Base-by-base conservation (phyloP, 2,113 vertebrate genomes). In the Progne subis region DNA sequence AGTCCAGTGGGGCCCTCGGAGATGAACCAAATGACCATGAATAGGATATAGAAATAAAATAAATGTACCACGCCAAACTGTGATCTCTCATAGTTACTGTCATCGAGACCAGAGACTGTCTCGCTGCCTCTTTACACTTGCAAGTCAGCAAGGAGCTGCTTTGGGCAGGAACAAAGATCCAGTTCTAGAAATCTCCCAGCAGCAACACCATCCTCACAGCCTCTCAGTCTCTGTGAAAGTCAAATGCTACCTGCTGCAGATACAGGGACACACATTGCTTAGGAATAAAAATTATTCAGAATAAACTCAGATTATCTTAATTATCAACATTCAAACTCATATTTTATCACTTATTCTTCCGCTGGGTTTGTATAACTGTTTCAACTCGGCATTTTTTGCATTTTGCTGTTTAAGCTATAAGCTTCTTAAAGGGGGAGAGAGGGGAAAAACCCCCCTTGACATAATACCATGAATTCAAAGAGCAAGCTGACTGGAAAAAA, bases 401-500 rank as follows among this genome's bases (percentile, higher is more conserved):
- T 94, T 94, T 92, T 76, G 52, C 83, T 86, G 63, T 89, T 96
- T 80, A 92, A 95, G 69, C 31, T 91, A 67, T 96, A 88, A 96
- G 95, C 92, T 95, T 82, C 90, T 97, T 94, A 92, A 77, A 74
- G 37, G 31, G 57, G 8, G 31, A n/a, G 39, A 61, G 83, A n/a
- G 60, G 31, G 18, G 64, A 79, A 91, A 92, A 90, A 52, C 11
- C 1, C 59, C 89, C 89, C 88, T 93, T 95, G 94, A 97, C 96
- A 97, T 96, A 95, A 97, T 96, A 95, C 96, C 92, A 94, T 89
- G 90, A 96, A 98, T 97, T 97, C 98, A 98, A 97, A 98, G 96
- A 97, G 94, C 96, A 95, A 95, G 90, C 89, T 87, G 29, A 94
- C 91, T 82, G 81, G 53, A 83, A 90, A 87, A 95, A 95, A 87